Evolutionary conservation across 2,113 vertebrate genomes (phyloP), one percentile per base, ranked within the genome.

Genomic region (Okapia johnstoni): DNA sequence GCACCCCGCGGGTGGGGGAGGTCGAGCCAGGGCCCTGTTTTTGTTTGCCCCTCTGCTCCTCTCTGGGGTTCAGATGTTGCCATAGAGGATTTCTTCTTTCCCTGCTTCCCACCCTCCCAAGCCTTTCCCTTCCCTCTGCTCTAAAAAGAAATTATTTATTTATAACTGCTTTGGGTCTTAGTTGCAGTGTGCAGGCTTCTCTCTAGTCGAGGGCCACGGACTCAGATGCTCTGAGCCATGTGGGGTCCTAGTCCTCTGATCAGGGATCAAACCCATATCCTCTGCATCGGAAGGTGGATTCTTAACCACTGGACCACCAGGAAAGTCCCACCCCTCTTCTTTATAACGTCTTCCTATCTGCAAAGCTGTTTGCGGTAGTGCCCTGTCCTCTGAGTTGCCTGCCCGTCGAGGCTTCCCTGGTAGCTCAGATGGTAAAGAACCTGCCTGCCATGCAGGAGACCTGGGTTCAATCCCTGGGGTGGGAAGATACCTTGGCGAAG

Each of bases 1-100:
- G 98, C 94, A 8, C 55, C 98, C 96, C 97, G 98, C 48, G 83
- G 83, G 46, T 21, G 6, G 2, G 48, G 46, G 16, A 30, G 57
- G 77, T 14, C 16, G 14, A 1, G 2, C n/a, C 28, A 36, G 50
- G 79, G 60, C 77, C 54, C 73, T 8, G 54, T 16, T 63, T 85
- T 88, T 40, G 89, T 76, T 46, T 36, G 23, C 26, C 30, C 9
- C 19, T 28, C 73, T 48, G 76, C 40, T 77, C 28, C 40, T 90
- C 88, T 94, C 86, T 57, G 43, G 7, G 86, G 60, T 94, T 90
- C 94, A 48, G 0, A 12, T 55, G 43, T 23, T 46, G 94, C 97
- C 17, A 16, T 17, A 0, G 33, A 57, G 40, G 58, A 26, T 85
- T 33, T 98, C 25, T 63, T 28, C 26, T 40, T 58, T 21, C 48